These are phyloP conservation scores for Cossypha caffra DNA, from an alignment of 2,797 vertebrate species.

Conservation along the genomic window DNA sequence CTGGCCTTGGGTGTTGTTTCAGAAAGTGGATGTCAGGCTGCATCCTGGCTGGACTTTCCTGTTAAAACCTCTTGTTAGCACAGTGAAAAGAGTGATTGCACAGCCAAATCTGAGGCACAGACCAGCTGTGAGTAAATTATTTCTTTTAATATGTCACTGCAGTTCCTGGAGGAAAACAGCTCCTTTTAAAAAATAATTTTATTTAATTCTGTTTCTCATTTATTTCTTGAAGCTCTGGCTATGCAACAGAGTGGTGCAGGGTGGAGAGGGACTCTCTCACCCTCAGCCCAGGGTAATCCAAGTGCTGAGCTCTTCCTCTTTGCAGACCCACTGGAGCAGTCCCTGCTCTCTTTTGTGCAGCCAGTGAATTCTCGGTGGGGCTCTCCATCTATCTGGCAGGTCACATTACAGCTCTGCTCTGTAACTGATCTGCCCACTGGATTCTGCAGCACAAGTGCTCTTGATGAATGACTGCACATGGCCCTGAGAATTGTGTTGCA, in stretches of 20 bases:
- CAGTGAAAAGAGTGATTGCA: background rate
- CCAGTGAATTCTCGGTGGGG: constrained; percentile 13
- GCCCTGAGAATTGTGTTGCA: constrained; percentile 57
- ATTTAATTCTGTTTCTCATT: constrained; percentile 35
- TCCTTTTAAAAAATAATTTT: background rate
- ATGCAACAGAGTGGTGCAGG: background rate
- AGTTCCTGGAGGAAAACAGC: constrained; percentile 25
- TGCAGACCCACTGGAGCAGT: constrained; percentile 39
- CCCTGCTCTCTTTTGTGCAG: constrained; percentile 44
- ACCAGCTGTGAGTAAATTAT: background rate
- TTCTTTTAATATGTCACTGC: constrained; percentile 23
- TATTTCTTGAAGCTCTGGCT: background rate
- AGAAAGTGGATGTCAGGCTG: background rate
- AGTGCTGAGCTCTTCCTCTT: constrained; percentile 12
- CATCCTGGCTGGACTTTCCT: background rate
- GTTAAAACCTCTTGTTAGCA: background rate
- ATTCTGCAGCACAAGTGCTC: constrained; percentile 63
- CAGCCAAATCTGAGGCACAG: background rate
- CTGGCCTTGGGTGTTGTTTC: background rate
- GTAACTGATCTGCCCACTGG: constrained; percentile 61
- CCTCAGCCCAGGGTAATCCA: constrained; percentile 11
- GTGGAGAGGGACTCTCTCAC: constrained; percentile 11
- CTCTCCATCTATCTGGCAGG: constrained; percentile 62
- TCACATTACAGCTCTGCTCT: constrained; percentile 61
- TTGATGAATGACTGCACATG: constrained; percentile 73